phyloP scores from a whole-genome alignment of 2,113 vertebrate genomes.

The Cercocebus atys region DNA sequence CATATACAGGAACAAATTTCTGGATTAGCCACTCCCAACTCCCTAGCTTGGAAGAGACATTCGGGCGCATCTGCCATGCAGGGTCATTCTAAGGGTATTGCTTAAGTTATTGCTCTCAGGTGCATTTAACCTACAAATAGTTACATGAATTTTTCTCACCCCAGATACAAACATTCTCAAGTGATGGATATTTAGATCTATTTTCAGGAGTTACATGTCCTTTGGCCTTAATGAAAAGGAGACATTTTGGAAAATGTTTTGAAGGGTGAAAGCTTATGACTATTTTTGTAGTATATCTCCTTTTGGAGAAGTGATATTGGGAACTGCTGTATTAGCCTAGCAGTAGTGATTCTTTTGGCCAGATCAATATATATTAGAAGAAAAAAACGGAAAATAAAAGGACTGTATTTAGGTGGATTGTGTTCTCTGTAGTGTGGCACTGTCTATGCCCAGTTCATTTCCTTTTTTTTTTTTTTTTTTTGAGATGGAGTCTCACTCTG shows the following conservation, averaged over 20 bases:
- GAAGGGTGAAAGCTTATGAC: not conserved
- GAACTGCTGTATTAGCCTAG: not conserved
- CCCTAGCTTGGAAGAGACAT: too few species aligned
- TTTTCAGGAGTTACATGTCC: not conserved
- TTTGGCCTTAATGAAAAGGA: not conserved
- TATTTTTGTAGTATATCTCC: not conserved
- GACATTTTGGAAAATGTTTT: conserved; percentile 7
- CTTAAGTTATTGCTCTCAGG: too few species aligned
- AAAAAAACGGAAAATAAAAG: too few species aligned
- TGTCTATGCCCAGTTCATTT: not conserved
- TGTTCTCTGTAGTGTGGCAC: not conserved
- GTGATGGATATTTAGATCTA: not conserved
- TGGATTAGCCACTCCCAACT: too few species aligned
- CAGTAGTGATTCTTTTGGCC: not conserved
- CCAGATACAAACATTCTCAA: not conserved
- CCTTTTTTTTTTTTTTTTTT: not conserved
- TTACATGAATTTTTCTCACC: not conserved
- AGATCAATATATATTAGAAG: not conserved
- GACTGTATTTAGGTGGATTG: not conserved
- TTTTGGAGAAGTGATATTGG: not conserved
- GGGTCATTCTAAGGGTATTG: too few species aligned
- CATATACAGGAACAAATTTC: too few species aligned
- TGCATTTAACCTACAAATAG: not conserved
- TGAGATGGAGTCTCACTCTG: too few species aligned
- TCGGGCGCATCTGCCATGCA: too few species aligned